Evolutionary conservation across 2,113 vertebrate genomes (phyloP), one percentile per base, ranked within the genome.

Genomic region (Vulpes lagopus): DNA sequence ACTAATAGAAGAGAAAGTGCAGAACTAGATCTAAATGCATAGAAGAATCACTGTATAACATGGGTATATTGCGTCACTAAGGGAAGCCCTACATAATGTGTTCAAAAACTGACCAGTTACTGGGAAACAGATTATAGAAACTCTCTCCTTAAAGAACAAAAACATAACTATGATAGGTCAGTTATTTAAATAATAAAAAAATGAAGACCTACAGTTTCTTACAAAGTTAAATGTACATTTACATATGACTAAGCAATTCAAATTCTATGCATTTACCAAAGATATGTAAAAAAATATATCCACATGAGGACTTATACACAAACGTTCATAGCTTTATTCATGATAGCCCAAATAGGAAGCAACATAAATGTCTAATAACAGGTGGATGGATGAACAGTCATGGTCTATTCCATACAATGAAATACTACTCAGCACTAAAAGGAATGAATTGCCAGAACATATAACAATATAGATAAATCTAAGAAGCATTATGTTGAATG

Each of bases 131-230:
- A 23, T 30, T 25, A 32, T 15, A 69, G 57, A 82, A 69, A 89
- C 32, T 86, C 23, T 11, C 19, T 93, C 16, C 32, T 89, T 49
- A 79, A 51, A 74, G 25, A 73, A 69, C 57, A 90, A 25, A 49
- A 60, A 43, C 67, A 67, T 79, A 67, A 11, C 35, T 17, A 19
- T 35, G 43, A 30, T 38, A 11, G 51, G 12, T 51, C 19, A 62
- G 17, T 74, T 76, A 78, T 78, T 89, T 89, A 80, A 87, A 81
- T 90, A 79, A 78, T 62, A 87, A 76, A 78, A 67, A 94, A 80
- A 3, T 59, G 38, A 94, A 89, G 73, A 51, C 14, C 62, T 6
- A 20, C 1, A 14, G 3, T 57, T 80, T 88, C 67, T 93, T 74
- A 78, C 15, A 10, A 22, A 74, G 38, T 76, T 15, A 49, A 49